Evolutionary conservation across 2,797 vertebrate species (phyloP), one percentile per base, ranked within the genome.

Genomic region (Phrynocephalus vlangalii): DNA sequence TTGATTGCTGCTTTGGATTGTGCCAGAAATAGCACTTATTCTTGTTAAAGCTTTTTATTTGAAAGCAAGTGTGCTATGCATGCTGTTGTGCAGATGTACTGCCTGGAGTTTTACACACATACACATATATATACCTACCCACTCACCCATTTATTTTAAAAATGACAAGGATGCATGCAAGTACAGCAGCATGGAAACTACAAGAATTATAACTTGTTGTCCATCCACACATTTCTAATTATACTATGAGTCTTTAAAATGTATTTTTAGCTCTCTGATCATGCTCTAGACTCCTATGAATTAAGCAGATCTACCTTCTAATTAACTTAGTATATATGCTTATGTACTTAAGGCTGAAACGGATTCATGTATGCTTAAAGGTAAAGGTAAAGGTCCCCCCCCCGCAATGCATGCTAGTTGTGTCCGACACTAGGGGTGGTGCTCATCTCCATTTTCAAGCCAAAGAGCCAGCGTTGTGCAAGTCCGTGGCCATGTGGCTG

Each of bases 1-100:
- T 91, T 84, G 83, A 6, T 4, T 1, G 56, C 8, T 1, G 56
- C 81, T 94, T 92, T 92, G 88, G 52, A 13, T 85, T 86, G 20
- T 50, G 52, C 44, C 86, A 66, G 2, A 84, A 84, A 83, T 68
- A 38, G 60, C 38, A 56, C 0, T 79, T 84, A 82, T 33, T 79
- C 78, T 56, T 50, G 56, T 11, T 76, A 38, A 33, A n/a, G 24
- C 3, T 85, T 90, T 85, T 48, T 0, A 11, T 88, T 87, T 91
- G 50, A 60, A 82, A 48, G 5, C 26, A 28, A 76, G 48, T 71
- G 48, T 70, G 38, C 38, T 86, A 71, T 91, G 70, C n/a, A 30
- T 89, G 16, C 30, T 76, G 82, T 38, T n/a, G 86, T 87, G 79
- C 71, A 72, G 3, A n/a, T 81, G 66, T 91, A 76, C 91, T 75